Evolutionary conservation across 1,140 invertebrate species (phyloP).

Genomic region (Drosophila funebris): DNA sequence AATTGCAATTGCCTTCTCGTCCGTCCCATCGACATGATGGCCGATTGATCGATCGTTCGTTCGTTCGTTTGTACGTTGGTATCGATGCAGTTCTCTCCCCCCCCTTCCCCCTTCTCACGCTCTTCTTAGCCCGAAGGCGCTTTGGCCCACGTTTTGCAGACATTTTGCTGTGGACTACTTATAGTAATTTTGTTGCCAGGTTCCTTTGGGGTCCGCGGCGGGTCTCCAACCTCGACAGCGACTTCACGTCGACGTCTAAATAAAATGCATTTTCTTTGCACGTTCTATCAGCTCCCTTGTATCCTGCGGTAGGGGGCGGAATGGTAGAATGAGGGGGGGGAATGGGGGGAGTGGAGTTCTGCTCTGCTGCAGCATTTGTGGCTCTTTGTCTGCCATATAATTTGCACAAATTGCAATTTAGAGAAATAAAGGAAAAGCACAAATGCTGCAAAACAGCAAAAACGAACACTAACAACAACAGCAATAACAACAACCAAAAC

Average conservation of each 20-base stretch:
- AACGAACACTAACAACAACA: constrained; percentile 24
- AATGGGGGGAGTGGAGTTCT: not conserved
- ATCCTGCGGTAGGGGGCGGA: not conserved
- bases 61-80: constrained; percentile 3
- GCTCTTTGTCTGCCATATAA: constrained; percentile 75
- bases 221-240: not conserved
- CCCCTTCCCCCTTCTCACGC: not conserved
- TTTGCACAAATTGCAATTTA: constrained; percentile 81
- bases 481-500: constrained; percentile 1
- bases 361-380: constrained; percentile 51
- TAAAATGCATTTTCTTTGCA: constrained; percentile 75
- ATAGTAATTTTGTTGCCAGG: constrained; percentile 37
- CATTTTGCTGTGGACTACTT: constrained; percentile 60
- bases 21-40: constrained; percentile 18
- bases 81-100: not conserved
- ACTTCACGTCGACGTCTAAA: constrained; percentile 49
- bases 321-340: not conserved
- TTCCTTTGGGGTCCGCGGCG: not conserved
- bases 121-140: constrained; percentile 36
- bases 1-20: constrained; percentile 49
- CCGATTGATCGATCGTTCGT: constrained; percentile 19
- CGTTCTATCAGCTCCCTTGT: constrained; percentile 35
- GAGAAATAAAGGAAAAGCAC: constrained; percentile 72
- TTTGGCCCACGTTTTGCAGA: constrained; percentile 77
- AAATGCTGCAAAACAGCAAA: constrained; percentile 35